Percentiles rank a stretch among this genome's conserved stretches.
Evolutionary conservation across 2,797 vertebrate genomes (phyloP).

Genomic region (Tachyglossus aculeatus): DNA sequence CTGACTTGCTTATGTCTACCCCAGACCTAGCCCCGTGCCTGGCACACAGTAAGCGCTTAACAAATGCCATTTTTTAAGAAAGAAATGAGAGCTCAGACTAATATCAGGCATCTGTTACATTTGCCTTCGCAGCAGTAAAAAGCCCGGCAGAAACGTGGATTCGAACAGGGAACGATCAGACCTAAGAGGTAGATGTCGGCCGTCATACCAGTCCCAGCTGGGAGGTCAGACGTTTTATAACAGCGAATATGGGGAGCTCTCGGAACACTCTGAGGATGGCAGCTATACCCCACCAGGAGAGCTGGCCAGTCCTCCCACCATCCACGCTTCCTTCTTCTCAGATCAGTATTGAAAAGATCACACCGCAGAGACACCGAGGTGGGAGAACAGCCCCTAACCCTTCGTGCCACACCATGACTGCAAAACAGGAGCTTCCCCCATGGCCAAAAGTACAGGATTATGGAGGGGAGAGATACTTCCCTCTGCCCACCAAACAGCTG

Average conservation of each 20-base stretch:
- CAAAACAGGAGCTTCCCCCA: conserved; percentile 45
- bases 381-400: too few species aligned
- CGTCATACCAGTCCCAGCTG: conserved; percentile 76
- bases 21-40: too few species aligned
- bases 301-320: conserved; percentile 57
- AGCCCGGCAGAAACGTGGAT: conserved; percentile 77
- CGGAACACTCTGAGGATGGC: conserved; percentile 74
- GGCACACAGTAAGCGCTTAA: too few species aligned
- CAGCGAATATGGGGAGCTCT: conserved; percentile 94
- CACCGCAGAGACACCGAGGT: conserved; percentile 5
- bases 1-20: too few species aligned
- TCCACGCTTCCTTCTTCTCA: conserved; percentile 64
- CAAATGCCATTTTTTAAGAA: too few species aligned
- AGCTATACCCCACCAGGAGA: conserved; percentile 56
- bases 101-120: conserved; percentile 31
- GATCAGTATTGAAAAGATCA: conserved; percentile 60
- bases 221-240: conserved; percentile 96
- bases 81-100: conserved; percentile 22
- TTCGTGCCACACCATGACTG: not conserved
- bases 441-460: conserved; percentile 25
- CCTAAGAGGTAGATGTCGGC: conserved; percentile 70
- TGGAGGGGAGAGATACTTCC: too few species aligned
- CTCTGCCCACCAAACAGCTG: fast-evolving
- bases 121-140: conserved; percentile 75
- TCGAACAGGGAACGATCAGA: conserved; percentile 69